Conservation (phyloP, 1,140 invertebrate species). For the Orchestia grillus region DNA sequence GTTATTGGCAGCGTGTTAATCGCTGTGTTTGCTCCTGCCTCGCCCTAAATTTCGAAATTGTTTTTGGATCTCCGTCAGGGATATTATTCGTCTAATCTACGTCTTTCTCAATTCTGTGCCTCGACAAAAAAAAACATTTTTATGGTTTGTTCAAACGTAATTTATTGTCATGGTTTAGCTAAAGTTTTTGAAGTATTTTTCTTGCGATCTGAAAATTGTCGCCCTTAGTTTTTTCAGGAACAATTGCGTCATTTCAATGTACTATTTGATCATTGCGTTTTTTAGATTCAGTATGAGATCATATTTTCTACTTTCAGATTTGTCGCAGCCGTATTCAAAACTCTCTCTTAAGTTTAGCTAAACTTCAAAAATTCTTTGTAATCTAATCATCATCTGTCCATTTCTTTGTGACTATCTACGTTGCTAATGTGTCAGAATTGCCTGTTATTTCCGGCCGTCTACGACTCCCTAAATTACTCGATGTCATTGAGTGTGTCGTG, state of each 20-base stretch:
- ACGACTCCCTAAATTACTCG: neutral
- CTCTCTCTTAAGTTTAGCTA: neutral
- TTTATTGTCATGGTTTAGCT: neutral
- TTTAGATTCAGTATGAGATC: neutral
- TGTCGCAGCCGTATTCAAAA: neutral
- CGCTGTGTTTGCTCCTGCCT: neutral
- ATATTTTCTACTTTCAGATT: neutral
- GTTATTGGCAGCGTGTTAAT: neutral
- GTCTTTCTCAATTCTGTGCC: neutral
- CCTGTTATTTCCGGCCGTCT: neutral
- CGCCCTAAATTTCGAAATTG: neutral
- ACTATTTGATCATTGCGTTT: neutral
- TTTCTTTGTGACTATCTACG: too few relatives aligned
- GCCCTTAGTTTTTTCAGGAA: neutral
- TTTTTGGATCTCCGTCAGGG: neutral
- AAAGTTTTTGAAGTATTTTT: neutral
- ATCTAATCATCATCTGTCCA: neutral
- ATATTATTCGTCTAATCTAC: neutral
- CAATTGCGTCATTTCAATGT: neutral
- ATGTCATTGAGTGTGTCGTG: too few relatives aligned
- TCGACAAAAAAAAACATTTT: neutral
- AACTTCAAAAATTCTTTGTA: neutral
- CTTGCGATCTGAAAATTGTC: neutral
- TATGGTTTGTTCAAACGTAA: neutral
- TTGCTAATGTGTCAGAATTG: neutral